Conservation (phyloP, 2,888 invertebrate species). For the Epistrophe grossulariae region DNA sequence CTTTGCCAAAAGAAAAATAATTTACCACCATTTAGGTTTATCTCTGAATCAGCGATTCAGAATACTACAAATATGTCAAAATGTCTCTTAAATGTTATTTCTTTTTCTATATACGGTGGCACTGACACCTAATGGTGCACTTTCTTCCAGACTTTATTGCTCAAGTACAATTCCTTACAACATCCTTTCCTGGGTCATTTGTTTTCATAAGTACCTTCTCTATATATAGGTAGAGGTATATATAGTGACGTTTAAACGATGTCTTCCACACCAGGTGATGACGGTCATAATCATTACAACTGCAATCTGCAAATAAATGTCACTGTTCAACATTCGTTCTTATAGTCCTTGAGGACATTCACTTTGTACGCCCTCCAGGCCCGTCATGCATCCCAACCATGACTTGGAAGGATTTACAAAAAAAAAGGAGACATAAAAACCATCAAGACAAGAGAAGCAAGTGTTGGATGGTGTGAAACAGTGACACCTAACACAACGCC, state of each 20-base stretch:
- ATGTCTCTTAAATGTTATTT: constrained; percentile 2
- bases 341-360: constrained; percentile 38
- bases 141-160: constrained; percentile 17
- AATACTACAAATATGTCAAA: constrained; percentile 33
- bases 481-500: constrained; percentile 26
- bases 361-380: constrained; percentile 27
- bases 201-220: constrained; percentile 24
- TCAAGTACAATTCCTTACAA: constrained; percentile 10
- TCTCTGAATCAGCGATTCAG: neutral
- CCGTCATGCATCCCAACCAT: constrained; percentile 19
- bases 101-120: neutral
- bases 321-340: constrained; percentile 41
- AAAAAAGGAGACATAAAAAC: neutral
- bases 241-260: constrained; percentile 38
- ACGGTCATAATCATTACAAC: constrained; percentile 70
- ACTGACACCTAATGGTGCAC: constrained; percentile 36
- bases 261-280: constrained; percentile 61
- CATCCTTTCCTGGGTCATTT: constrained; percentile 33
- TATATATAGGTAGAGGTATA: neutral
- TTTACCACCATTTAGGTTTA: neutral
- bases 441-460: constrained; percentile 25
- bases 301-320: constrained; percentile 70
- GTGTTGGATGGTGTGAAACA: constrained; percentile 8
- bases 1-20: neutral
- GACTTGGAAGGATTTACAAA: constrained; percentile 31